Conservation (phyloP, 2,113 vertebrate species). For the Saccopteryx bilineata region DNA sequence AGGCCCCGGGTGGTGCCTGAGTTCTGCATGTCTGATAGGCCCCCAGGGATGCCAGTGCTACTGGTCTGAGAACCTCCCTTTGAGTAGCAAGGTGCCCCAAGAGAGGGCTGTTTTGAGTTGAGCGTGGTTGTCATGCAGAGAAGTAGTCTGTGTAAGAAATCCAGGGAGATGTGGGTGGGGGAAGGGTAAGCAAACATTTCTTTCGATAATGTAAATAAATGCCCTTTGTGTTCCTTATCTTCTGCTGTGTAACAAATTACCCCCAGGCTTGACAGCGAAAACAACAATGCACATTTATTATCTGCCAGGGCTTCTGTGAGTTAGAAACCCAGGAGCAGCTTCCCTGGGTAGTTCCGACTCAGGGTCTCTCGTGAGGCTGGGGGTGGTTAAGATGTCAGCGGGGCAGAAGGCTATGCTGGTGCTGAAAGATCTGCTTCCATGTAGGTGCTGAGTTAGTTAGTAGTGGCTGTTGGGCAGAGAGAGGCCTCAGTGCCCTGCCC, state of each 20-base stretch:
- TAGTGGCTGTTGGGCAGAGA: not conserved
- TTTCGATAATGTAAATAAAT: conserved; percentile 15
- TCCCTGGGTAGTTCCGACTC: not conserved
- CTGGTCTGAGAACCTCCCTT: not conserved
- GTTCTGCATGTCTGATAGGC: not conserved
- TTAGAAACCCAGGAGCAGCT: not conserved
- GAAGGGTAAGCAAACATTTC: not conserved
- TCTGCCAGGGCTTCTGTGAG: not conserved
- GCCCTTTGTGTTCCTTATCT: not conserved
- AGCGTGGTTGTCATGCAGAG: not conserved
- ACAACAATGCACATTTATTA: not conserved
- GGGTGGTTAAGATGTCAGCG: not conserved
- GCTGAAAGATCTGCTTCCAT: not conserved
- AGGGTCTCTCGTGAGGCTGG: not conserved
- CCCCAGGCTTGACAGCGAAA: not conserved
- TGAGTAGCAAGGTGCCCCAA: not conserved
- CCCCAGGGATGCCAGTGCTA: not conserved
- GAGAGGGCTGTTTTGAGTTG: not conserved
- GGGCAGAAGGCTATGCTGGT: not conserved
- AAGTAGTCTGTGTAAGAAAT: too few species aligned
- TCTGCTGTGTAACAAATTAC: not conserved
- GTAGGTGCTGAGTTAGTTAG: too few species aligned
- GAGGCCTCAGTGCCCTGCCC: not conserved
- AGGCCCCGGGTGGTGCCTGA: not conserved
- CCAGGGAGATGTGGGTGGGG: not conserved